Evolutionary conservation across 2,888 invertebrate genomes (phyloP).

Genomic region (Drosophila macrospina): DNA sequence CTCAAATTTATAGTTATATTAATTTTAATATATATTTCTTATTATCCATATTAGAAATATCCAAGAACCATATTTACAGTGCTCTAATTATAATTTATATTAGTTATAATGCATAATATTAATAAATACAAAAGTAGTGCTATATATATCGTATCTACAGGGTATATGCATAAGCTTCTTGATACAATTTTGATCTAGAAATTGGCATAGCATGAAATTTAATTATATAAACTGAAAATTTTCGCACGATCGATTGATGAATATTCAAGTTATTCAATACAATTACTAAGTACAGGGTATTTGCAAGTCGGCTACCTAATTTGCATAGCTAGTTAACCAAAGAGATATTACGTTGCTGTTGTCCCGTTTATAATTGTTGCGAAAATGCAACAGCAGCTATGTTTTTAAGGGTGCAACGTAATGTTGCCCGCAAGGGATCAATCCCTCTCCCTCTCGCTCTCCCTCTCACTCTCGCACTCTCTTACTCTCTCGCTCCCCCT

Average conservation of each 20-base stretch:
- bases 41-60: too few relatives aligned
- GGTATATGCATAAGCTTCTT: too few relatives aligned
- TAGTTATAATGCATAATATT: too few relatives aligned
- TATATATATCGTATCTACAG: too few relatives aligned
- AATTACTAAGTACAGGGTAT: constrained; percentile 11
- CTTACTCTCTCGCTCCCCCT: too few relatives aligned
- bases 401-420: constrained; percentile 51
- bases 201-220: too few relatives aligned
- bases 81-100: too few relatives aligned
- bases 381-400: constrained; percentile 57
- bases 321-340: constrained; percentile 17
- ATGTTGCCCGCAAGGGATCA: constrained; percentile 38
- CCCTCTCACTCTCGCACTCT: not conserved
- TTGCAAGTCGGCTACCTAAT: not conserved
- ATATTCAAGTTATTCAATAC: not conserved
- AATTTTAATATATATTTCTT: too few relatives aligned
- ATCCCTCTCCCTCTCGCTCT: constrained; percentile 3
- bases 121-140: too few relatives aligned
- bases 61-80: too few relatives aligned
- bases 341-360: constrained; percentile 37
- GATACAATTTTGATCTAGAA: too few relatives aligned
- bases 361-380: constrained; percentile 66
- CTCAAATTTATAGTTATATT: too few relatives aligned
- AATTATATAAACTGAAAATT: not conserved
- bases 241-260: not conserved